Percentiles rank a stretch among this genome's conserved stretches.
These are phyloP conservation scores for Caranx ignobilis DNA, from an alignment of 2,113 vertebrate genomes.

Conservation along the genomic window DNA sequence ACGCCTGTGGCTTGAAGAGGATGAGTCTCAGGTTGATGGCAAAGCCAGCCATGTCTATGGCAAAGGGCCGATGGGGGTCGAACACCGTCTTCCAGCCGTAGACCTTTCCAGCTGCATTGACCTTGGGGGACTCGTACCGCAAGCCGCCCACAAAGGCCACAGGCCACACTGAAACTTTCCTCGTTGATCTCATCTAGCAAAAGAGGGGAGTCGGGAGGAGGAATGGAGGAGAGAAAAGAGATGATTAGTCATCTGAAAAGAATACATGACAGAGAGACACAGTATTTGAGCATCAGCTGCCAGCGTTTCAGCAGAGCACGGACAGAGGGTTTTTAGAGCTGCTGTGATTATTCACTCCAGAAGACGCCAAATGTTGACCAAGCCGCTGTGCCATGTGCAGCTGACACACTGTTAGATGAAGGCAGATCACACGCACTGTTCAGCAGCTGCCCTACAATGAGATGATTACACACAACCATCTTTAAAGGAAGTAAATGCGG, in stretches of 20 bases:
- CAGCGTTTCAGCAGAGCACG: slow-evolving; percentile 26
- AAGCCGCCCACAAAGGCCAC: slow-evolving; percentile 97
- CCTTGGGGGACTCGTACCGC: slow-evolving; percentile 96
- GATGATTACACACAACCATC: slow-evolving; percentile 59
- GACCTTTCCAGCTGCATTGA: slow-evolving; percentile 96
- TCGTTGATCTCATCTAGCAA: slow-evolving; percentile 92
- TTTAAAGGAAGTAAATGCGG: slow-evolving; percentile 41
- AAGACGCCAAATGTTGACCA: slow-evolving; percentile 58
- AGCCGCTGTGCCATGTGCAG: slow-evolving; percentile 5
- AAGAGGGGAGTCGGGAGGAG: slow-evolving; percentile 7
- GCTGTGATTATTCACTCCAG: slow-evolving; percentile 54
- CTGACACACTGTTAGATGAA: slow-evolving; percentile 53
- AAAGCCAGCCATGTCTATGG: slow-evolving; percentile 99
- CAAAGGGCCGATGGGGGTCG: slow-evolving; percentile 96
- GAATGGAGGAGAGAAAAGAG: slow-evolving; percentile 28
- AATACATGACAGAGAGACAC: slow-evolving; percentile 50
- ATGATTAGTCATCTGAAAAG: slow-evolving; percentile 57
- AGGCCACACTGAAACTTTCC: slow-evolving; percentile 97
- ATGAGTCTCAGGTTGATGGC: slow-evolving; percentile 96
- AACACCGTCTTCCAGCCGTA: slow-evolving; percentile 99
- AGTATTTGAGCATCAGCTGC: slow-evolving; percentile 23
- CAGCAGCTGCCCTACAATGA: slow-evolving; percentile 56
- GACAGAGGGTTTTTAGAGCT: slow-evolving; percentile 37
- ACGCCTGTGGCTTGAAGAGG: slow-evolving; percentile 95
- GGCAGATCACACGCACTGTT: slow-evolving; percentile 41